Evolutionary conservation across 2,888 invertebrate genomes (phyloP), one percentile per base, ranked within the genome.

Genomic region (Drosophila affinis): DNA sequence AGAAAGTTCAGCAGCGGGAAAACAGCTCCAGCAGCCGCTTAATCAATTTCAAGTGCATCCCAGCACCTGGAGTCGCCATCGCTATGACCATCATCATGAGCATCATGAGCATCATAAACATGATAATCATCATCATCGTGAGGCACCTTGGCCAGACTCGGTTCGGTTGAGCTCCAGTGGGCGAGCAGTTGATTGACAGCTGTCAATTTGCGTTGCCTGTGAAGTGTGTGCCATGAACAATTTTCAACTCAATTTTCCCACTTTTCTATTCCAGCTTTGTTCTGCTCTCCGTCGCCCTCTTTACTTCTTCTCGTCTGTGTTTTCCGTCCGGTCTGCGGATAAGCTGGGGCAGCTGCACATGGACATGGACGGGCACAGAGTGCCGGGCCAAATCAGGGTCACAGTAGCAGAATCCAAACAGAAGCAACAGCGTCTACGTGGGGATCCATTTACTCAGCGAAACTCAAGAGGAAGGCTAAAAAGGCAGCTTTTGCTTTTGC

Each of bases 1-100:
- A 14, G 24, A 17, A 45, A 32, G 46, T 14, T 21, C 45, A 10
- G 12, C 10, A 29, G 18, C 51, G 27, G 32, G 44, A 4, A 52
- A 3, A 4, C 34, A 34, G 32, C 52, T 18, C 27, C 53, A 17
- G 9, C 59, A 7, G 46, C 48, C 14, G 54, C 73, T 54, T 81
- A 78, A 86, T 86, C 84, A 86, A 86, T 80, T 78, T 83, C 45
- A 70, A 74, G 76, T 83, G 87, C 81, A 86, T 24, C 18, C 61
- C 58, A 57, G 72, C 62, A 71, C 47, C 44, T 45, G 51, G 29
- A 58, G 44, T 44, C 52, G 64, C 46, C 70, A 46, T 44, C 24
- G 14, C n/a, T 52, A 18, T 12, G 39, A 12, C 12, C 9, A 49
- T 44, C 53, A n/a, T 9, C 51, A 12, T 10, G 10, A 32, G 3